A percentile compares a stretch with the other conserved stretches of the same genome.
phyloP scores from a whole-genome alignment of 2,888 invertebrate species.

The Cheilosia scutellata region DNA sequence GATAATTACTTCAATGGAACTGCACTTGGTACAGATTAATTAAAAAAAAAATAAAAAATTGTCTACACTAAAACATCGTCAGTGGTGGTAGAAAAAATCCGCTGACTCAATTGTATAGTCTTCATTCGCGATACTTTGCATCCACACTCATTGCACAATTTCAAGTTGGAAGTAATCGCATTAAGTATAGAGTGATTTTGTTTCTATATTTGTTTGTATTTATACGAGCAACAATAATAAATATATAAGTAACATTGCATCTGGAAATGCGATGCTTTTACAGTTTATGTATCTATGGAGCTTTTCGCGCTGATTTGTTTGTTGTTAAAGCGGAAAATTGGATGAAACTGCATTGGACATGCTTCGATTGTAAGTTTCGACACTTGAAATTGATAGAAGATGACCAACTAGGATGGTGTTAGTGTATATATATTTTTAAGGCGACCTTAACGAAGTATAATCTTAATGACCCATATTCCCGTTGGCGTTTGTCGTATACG shows the following conservation, averaged over 20 bases:
- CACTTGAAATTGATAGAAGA: background rate
- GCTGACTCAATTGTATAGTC: constrained; percentile 56
- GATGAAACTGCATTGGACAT: constrained; percentile 4
- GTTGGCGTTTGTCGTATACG: too few species aligned
- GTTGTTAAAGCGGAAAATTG: constrained; percentile 20
- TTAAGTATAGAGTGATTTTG: constrained; percentile 17
- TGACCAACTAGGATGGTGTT: too few species aligned
- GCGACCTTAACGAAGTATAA: too few species aligned
- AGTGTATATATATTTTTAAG: too few species aligned
- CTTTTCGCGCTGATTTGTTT: background rate
- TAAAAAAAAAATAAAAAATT: background rate
- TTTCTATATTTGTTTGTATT: background rate
- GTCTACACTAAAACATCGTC: too few species aligned
- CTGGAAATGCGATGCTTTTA: constrained; percentile 14
- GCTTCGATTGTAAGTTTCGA: background rate
- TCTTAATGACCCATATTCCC: too few species aligned
- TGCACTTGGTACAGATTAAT: constrained; percentile 41
- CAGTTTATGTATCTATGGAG: constrained; percentile 7
- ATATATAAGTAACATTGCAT: constrained; percentile 16
- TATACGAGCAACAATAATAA: background rate
- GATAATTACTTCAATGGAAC: constrained; percentile 53
- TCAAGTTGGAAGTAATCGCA: constrained; percentile 57
- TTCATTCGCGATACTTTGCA: constrained; percentile 21
- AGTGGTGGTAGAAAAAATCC: constrained; percentile 12
- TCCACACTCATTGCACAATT: constrained; percentile 48